Conservation (phyloP, 2,888 invertebrate species). For the Meganola albula region DNA sequence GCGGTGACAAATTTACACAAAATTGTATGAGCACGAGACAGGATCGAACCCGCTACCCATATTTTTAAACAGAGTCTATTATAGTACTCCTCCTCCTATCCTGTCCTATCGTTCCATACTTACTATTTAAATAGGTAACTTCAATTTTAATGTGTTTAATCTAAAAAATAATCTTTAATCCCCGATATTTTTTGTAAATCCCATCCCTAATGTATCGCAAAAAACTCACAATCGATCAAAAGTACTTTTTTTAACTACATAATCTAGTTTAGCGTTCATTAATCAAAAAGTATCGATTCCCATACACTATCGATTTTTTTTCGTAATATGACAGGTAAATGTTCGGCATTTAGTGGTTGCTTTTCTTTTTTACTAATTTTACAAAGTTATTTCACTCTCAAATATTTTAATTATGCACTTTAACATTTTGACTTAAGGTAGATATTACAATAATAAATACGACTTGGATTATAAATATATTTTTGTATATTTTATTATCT, state of each 20-base stretch:
- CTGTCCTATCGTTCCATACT: too few relatives aligned
- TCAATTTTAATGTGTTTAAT: too few relatives aligned
- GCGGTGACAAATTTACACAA: too few relatives aligned
- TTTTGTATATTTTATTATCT: constrained; percentile 46
- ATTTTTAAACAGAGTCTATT: too few relatives aligned
- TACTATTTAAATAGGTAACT: too few relatives aligned
- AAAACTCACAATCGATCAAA: constrained; percentile 36
- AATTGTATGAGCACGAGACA: too few relatives aligned
- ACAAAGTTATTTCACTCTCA: constrained; percentile 20
- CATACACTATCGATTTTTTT: constrained; percentile 61
- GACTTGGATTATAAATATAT: constrained; percentile 14
- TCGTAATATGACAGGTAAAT: constrained; percentile 75
- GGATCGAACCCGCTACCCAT: too few relatives aligned
- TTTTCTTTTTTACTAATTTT: constrained; percentile 44
- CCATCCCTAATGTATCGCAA: constrained; percentile 27
- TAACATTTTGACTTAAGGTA: constrained; percentile 21
- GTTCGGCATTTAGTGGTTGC: constrained; percentile 70
- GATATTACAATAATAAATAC: constrained; percentile 12
- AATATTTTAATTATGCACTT: background rate
- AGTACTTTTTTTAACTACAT: constrained; percentile 53
- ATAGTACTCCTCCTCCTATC: too few relatives aligned
- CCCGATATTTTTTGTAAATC: constrained; percentile 9
- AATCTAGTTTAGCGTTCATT: constrained; percentile 65
- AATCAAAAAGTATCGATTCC: constrained; percentile 71
- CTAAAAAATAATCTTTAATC: too few relatives aligned